Base-by-base conservation (phyloP, 2,888 invertebrate species). In the Pyrgus malvae region DNA sequence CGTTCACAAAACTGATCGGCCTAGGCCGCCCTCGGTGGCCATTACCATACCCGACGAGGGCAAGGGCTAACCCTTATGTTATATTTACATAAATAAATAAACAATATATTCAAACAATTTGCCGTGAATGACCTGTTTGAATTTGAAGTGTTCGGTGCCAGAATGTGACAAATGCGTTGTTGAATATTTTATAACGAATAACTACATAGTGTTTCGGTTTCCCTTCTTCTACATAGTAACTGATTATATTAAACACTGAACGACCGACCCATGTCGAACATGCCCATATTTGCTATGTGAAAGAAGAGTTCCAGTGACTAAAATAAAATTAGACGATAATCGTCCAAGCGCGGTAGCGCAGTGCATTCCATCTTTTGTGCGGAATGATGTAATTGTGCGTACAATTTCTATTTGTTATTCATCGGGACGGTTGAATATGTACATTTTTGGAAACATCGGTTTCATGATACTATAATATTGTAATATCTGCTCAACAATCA, bases 31-130 rank as follows among this genome's bases (percentile, higher is more conserved):
- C 63, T 91, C 92, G 19, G 92, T 93, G 58, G 92, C 92, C 16
- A 92, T 93, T 69, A 84, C 91, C 57, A 85, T 93, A 76, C 92
- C 92, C 0, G 79, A 91, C 50, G 92, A 92, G 64, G 91, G 91
- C 40, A 92, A 91, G 63, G 91, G 91, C 65, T 90, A 90, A 82
- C 60, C 50, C 50, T 35, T 12, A 44, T 35, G 50, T 44, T 53
- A 48, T 23, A 23, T 50, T 61, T 71, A 76, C 70, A 67, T 69
- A 70, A 59, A 69, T 70, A 67, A 61, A 67, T 70, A 65, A 68
- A 67, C 65, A 62, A 57, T 69, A 58, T 66, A 67, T 76, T 75
- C 68, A 44, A 51, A 50, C 46, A 25, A 51, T 35, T 42, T 50
- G 19, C 35, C 21, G 51, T 51, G 51, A 51, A 44, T 44, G 51